Base-by-base conservation (phyloP, 1,140 invertebrate genomes). In the Nautilus pompilius region DNA sequence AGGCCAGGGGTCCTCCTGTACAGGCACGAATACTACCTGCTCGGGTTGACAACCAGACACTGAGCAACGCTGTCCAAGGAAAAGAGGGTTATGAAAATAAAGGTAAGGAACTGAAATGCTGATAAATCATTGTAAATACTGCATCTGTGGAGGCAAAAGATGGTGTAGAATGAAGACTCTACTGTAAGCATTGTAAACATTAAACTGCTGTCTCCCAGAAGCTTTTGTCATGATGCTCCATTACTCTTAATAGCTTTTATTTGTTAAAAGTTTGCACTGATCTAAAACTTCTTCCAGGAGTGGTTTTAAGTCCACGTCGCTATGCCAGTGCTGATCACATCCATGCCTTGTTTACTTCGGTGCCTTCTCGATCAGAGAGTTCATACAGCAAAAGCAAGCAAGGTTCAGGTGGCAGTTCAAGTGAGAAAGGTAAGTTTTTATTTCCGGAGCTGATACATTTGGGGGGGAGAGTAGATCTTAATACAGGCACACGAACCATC, bases 301-400 rank as follows among this genome's bases (percentile, higher is more conserved):
- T 78, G 6, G 69, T 76, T 13, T 58, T 78, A 10, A 80, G 78
- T 60, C 78, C 78, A 0, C 61, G 76, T 13, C 74, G 76, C 28
- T 80, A 77, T 63, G 78, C 78, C 60, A 80, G 78, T 58, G 76
- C 76, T 6, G 78, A 80, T 48, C 76, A 78, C 55, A 78, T 80
- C 33, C 76, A 80, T 60, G 71, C 76, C 2, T 54, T 78, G 17
- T 78, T 77, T 54, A 72, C 75, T 6, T 69, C 74, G 53, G 68
- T 59, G 8, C 73, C 72, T 20, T 65, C 68, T 1, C 61, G 75
- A 28, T 76, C 73, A 17, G 75, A 74, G 53, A 72, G 68, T 60
- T 58, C 72, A 8, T 69, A 72, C 58, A 66, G 69, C 33, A 69
- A 66, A 17, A 62, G 63, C 61, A 60, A 65, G 71, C 67, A 48